These are phyloP conservation scores for Lysandra coridon DNA, from an alignment of 2,888 invertebrate genomes.

Conservation along the genomic window DNA sequence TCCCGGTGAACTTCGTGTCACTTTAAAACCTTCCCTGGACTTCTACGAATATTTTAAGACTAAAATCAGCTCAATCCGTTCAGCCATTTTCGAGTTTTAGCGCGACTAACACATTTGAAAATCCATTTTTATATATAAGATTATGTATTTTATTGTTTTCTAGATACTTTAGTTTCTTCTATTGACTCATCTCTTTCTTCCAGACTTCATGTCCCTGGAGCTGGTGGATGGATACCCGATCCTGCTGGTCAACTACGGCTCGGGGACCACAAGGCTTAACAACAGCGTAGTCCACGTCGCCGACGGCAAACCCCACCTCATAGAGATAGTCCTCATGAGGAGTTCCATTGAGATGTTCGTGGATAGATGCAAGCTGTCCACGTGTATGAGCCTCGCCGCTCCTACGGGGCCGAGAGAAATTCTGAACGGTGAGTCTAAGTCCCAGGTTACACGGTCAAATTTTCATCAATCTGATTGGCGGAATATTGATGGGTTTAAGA, in stretches of 20 bases:
- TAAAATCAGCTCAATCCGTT: too few relatives aligned
- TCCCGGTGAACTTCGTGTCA: too few relatives aligned
- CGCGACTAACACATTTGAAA: too few relatives aligned
- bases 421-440: conserved; percentile 79
- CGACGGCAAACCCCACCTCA: conserved; percentile 92
- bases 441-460: background rate
- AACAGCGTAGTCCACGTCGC: conserved; percentile 86
- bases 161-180: background rate
- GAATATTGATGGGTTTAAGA: too few relatives aligned
- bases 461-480: too few relatives aligned
- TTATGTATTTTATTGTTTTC: background rate
- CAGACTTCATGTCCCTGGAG: conserved; percentile 95
- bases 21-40: too few relatives aligned
- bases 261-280: conserved; percentile 86
- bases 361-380: conserved; percentile 85
- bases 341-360: conserved; percentile 88
- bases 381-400: conserved; percentile 85
- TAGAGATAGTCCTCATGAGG: conserved; percentile 87
- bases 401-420: conserved; percentile 86
- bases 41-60: too few relatives aligned
- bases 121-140: too few relatives aligned
- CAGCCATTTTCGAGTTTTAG: too few relatives aligned
- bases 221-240: conserved; percentile 90
- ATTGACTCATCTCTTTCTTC: background rate
- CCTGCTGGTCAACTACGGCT: conserved; percentile 92